Base-by-base conservation (phyloP, 2,888 invertebrate genomes). In the Polyommatus icarus region DNA sequence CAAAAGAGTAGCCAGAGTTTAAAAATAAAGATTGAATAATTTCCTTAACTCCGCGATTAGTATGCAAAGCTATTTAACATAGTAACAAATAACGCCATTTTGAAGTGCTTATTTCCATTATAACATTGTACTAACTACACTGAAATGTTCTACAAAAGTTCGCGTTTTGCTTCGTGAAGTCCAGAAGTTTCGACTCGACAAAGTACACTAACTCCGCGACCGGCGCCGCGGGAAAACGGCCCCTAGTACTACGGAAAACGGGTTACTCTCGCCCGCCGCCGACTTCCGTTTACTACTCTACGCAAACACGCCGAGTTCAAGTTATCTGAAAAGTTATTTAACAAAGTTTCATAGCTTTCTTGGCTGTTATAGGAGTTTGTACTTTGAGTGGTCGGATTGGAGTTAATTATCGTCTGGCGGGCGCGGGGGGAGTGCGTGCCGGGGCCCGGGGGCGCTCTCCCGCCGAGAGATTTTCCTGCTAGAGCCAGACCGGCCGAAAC, bases 291-390 rank as follows among this genome's bases (percentile, higher is more conserved):
- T 94, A 91, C 90, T 91, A 91, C 93, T 92, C 92, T 92, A 90
- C 87, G 88, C 90, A 93, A 93, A 92, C 92, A 93, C 88, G 89
- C 88, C 87, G 89, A 92, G 90, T 93, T 93, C 92, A 93, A 94
- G 93, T 94, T 94, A 94, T 94, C 93, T 93, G 93, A 94, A 94
- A 94, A 94, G 93, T 94, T 94, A 94, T 93, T 94, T 93, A 94
- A 94, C 94, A 94, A 94, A 94, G 94, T 94, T 94, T 94, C 94
- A 93, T 93, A 93, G 93, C 93, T 92, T 93, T 93, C 91, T 90
- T 87, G 87, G 86, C 82, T 83, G 90, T 86, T 85, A 85, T 83
- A 83, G 85, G 89, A 93, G 87, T 90, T 89, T 91, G 88, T 82
- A 88, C 91, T 89, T 84, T 92, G 87, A 85, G 86, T 80, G 83